Evolutionary conservation across 2,113 vertebrate genomes (phyloP).

Genomic region (cattle (Bos taurus)): DNA sequence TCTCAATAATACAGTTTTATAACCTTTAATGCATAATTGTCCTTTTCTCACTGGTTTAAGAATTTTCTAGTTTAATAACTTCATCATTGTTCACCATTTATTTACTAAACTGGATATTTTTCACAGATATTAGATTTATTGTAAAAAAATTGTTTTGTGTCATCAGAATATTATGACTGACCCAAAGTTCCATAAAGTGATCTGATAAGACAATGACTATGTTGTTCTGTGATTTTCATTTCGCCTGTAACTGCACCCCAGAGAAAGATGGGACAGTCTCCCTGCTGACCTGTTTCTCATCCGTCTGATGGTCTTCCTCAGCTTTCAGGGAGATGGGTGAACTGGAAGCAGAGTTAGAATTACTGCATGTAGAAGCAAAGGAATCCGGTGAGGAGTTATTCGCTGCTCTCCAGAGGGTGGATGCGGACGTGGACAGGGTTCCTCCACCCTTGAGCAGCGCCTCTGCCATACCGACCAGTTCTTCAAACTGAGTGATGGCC

Average conservation of each 20-base stretch:
- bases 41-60: neutral
- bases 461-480: conserved; percentile 80
- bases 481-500: conserved; percentile 81
- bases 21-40: neutral
- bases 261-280: neutral
- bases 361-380: conserved; percentile 71
- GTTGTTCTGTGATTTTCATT: neutral
- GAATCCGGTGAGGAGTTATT: conserved; percentile 75
- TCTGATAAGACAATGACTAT: neutral
- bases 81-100: neutral
- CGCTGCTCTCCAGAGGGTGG: conserved; percentile 78
- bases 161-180: neutral
- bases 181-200: neutral
- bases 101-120: neutral
- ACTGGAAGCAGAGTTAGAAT: conserved; percentile 76
- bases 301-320: conserved; percentile 76
- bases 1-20: neutral
- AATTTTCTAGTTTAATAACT: neutral
- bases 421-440: conserved; percentile 23
- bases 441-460: conserved; percentile 78
- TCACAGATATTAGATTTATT: neutral
- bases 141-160: neutral
- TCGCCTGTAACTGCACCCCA: neutral
- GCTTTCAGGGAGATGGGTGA: conserved; percentile 71
- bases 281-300: conserved; percentile 77